Evolutionary conservation across 2,797 vertebrate genomes (phyloP), one percentile per base, ranked within the genome.

Genomic region (Danio aesculapii): DNA sequence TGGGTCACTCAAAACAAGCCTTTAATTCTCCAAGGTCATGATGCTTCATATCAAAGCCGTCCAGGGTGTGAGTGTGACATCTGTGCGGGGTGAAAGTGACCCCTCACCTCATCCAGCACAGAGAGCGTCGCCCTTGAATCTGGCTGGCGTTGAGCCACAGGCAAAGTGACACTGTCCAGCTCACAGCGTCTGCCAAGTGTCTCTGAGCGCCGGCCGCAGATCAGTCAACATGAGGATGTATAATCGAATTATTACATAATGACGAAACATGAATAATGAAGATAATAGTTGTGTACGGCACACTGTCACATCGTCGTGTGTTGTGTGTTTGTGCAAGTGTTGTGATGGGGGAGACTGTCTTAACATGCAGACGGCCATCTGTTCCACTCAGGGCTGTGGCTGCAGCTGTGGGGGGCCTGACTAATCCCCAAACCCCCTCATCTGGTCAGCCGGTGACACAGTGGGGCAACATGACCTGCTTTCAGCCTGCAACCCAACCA

Each of bases 321-420:
- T 39, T 49, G 19, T 75, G 72, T 52, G 49, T 67, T 59, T 64
- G 49, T 17, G 59, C 58, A 62, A 74, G 39, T 47, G 58, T 67
- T 77, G 70, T 71, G 52, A 64, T 71, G 46, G 82, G 82, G 71
- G 67, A 73, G 79, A 72, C 84, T 80, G 80, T 66, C 46, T 76
- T 74, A 72, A 74, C 73, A 71, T 55, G 66, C 77, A 81, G 62
- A 82, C 67, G 75, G 80, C 87, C 87, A 88, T 87, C 84, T 86
- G 86, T 61, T 84, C 77, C 0, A 68, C 74, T 86, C 75, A 61
- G 64, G 52, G 74, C 67, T 76, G 41, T 76, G 76, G 80, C 21
- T 71, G 81, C 64, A 75, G 78, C 81, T 81, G 66, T 74, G 52
- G 63, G 75, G 79, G 75, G 50, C 19, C 68, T 21, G 21, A 81